Conservation (phyloP, 1,140 invertebrate species). For the Hylaeus anthracinus region DNA sequence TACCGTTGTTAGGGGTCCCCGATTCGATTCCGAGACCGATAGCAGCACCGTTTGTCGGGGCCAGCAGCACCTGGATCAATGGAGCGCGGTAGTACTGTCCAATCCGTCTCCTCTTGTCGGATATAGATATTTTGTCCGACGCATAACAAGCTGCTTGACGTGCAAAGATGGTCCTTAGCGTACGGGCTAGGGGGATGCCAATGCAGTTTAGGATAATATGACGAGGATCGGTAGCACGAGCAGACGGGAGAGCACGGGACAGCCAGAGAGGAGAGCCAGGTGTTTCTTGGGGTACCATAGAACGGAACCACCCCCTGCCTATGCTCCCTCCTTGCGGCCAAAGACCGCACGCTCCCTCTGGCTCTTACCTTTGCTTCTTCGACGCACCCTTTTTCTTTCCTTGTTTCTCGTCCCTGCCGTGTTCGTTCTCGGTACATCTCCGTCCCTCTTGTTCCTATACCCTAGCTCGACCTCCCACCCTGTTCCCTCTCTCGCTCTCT, state of each 20-base stretch:
- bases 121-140: slow-evolving; percentile 56
- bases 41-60: neutral
- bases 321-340: slow-evolving; percentile 21
- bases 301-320: slow-evolving; percentile 57
- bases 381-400: slow-evolving; percentile 29
- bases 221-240: slow-evolving; percentile 55
- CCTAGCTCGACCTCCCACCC: slow-evolving; percentile 15
- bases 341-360: slow-evolving; percentile 34
- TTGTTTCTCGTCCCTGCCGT: slow-evolving; percentile 6
- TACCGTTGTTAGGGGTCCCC: neutral
- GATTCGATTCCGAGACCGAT: slow-evolving; percentile 12
- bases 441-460: no score
- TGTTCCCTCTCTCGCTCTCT: slow-evolving; percentile 25
- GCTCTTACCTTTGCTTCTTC: slow-evolving; percentile 35
- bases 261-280: slow-evolving; percentile 62
- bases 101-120: slow-evolving; percentile 9
- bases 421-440: neutral
- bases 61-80: slow-evolving; percentile 8
- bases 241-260: slow-evolving; percentile 42
- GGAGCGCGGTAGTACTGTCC: neutral
- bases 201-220: slow-evolving; percentile 63
- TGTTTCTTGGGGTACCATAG: slow-evolving; percentile 64
- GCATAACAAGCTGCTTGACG: slow-evolving; percentile 57
- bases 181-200: slow-evolving; percentile 24
- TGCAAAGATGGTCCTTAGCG: slow-evolving; percentile 31